Percentiles rank a stretch among this genome's conserved stretches.
These are phyloP conservation scores for Pollenia angustigena DNA, from an alignment of 2,888 invertebrate species.

Conservation along the genomic window DNA sequence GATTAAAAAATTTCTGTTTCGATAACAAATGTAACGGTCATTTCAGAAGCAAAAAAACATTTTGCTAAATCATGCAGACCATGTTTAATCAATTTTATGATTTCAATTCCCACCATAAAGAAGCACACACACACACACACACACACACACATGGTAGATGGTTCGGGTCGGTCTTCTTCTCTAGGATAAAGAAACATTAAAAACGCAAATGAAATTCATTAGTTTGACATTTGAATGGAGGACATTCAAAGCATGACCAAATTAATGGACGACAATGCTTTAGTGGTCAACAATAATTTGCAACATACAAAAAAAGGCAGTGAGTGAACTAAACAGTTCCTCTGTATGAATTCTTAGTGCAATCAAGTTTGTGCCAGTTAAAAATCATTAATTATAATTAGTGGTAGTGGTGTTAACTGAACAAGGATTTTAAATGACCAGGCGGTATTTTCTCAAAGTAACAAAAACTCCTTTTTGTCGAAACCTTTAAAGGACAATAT, in stretches of 20 bases:
- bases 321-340: neutral
- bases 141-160: constrained; percentile 17
- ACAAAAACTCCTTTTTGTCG: neutral
- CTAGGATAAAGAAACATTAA: constrained; percentile 7
- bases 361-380: neutral
- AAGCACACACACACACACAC: constrained; percentile 28
- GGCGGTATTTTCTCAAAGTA: constrained; percentile 57
- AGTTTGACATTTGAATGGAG: constrained; percentile 71
- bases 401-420: constrained; percentile 59
- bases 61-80: constrained; percentile 63
- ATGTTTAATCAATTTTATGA: constrained; percentile 66
- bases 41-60: constrained; percentile 14
- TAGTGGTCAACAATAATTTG: constrained; percentile 72
- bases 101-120: constrained; percentile 56
- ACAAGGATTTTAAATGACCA: constrained; percentile 21
- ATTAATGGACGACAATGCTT: constrained; percentile 42
- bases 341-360: neutral
- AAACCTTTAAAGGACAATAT: constrained; percentile 2
- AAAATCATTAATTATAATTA: constrained; percentile 67
- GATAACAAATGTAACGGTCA: constrained; percentile 60
- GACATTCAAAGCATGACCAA: constrained; percentile 45
- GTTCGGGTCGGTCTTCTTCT: too few relatives aligned
- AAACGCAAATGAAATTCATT: constrained; percentile 71
- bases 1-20: constrained; percentile 15
- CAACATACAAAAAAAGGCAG: constrained; percentile 45